phyloP scores from a whole-genome alignment of 2,888 invertebrate genomes.

The Chromoteleia sp. region DNA sequence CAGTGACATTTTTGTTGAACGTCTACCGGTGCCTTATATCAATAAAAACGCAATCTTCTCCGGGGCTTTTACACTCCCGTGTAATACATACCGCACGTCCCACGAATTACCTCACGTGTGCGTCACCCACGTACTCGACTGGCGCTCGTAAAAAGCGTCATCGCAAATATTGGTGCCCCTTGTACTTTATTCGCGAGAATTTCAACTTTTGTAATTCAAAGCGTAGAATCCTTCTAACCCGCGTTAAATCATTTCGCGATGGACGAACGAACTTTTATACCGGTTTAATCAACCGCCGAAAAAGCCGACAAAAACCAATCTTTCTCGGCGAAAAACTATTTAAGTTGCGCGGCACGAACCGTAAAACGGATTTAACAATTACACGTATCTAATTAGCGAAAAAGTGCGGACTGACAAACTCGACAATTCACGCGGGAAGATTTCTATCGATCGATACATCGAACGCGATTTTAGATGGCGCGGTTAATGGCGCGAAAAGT shows the following conservation, averaged over 20 bases:
- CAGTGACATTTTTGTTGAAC: conserved; percentile 52
- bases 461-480: background rate
- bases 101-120: conserved; percentile 66
- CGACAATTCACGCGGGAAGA: background rate
- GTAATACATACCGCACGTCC: conserved; percentile 72
- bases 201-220: conserved; percentile 34
- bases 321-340: background rate
- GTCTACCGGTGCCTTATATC: conserved; percentile 63
- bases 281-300: background rate
- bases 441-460: background rate
- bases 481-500: background rate
- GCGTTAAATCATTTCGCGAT: conserved; percentile 12
- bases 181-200: conserved; percentile 25
- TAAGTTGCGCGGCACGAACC: background rate
- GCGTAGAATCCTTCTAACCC: background rate
- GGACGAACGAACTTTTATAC: conserved; percentile 2
- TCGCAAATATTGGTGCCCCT: conserved; percentile 33
- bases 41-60: conserved; percentile 68
- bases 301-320: background rate
- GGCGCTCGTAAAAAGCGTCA: conserved; percentile 46
- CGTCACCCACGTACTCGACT: conserved; percentile 51
- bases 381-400: background rate
- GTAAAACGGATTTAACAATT: background rate
- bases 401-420: background rate
- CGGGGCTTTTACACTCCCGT: conserved; percentile 66